These are phyloP conservation scores for Orius insidiosus DNA, from an alignment of 1,140 invertebrate genomes.

Conservation along the genomic window DNA sequence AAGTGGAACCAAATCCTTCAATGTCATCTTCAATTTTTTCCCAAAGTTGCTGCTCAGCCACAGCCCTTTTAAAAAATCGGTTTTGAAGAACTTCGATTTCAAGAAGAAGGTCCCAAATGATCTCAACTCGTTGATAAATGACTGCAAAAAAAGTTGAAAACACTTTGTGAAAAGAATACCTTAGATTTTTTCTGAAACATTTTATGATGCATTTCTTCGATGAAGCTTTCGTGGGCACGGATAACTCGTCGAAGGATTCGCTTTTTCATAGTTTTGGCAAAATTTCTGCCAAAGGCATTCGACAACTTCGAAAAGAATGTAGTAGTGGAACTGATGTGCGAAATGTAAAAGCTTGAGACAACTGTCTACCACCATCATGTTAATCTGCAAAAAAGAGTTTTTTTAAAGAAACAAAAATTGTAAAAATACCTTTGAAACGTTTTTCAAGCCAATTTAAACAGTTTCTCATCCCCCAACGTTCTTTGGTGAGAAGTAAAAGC, in stretches of 20 bases:
- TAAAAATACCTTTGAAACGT: background rate
- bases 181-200: slow-evolving; percentile 12
- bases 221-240: slow-evolving; percentile 63
- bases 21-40: slow-evolving; percentile 23
- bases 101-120: slow-evolving; percentile 31
- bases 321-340: slow-evolving; percentile 90
- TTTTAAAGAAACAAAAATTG: too few species aligned
- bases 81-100: slow-evolving; percentile 43
- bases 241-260: slow-evolving; percentile 80
- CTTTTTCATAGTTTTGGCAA: slow-evolving; percentile 49
- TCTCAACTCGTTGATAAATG: slow-evolving; percentile 38
- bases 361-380: slow-evolving; percentile 39
- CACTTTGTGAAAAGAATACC: slow-evolving; percentile 21
- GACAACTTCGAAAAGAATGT: slow-evolving; percentile 85
- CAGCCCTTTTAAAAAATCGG: slow-evolving; percentile 35
- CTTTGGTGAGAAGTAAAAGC: slow-evolving; percentile 71
- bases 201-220: slow-evolving; percentile 41
- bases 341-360: slow-evolving; percentile 80
- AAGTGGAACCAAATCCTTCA: slow-evolving; percentile 25
- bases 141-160: slow-evolving; percentile 48
- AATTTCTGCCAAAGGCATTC: slow-evolving; percentile 90
- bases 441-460: slow-evolving; percentile 39
- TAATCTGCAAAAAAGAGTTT: too few species aligned
- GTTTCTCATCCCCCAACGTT: slow-evolving; percentile 33
- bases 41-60: slow-evolving; percentile 34